Conservation (phyloP, 2,113 vertebrate genomes). For the Myotis lucifugus region DNA sequence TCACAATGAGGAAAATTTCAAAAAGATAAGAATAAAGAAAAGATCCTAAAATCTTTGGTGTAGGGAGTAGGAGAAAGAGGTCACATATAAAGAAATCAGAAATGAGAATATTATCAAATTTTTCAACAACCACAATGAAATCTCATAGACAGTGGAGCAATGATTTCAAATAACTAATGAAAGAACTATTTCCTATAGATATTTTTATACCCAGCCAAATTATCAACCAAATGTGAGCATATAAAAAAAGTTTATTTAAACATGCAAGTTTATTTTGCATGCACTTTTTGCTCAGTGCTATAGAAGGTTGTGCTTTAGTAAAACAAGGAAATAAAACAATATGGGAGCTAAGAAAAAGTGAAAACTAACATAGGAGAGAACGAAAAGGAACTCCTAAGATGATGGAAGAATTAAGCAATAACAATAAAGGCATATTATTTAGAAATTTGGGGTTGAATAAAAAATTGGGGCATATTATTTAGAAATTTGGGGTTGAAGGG, state of each 20-base stretch:
- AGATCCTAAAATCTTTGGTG: neutral
- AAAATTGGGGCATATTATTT: neutral
- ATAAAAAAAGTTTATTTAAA: neutral
- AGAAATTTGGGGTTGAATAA: neutral
- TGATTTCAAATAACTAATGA: neutral
- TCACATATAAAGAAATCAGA: neutral
- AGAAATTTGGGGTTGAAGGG: neutral
- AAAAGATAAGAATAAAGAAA: neutral
- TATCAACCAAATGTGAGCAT: neutral
- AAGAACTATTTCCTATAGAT: neutral
- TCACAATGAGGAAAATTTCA: neutral
- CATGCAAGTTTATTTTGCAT: neutral
- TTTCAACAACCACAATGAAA: neutral
- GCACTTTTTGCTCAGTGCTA: neutral
- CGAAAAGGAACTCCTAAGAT: neutral
- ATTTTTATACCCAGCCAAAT: conserved; percentile 34
- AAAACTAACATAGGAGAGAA: neutral
- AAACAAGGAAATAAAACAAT: neutral
- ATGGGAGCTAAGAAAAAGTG: neutral
- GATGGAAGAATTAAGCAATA: neutral
- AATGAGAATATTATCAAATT: neutral
- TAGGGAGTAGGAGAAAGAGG: neutral
- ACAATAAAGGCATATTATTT: neutral
- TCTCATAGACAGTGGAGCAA: neutral
- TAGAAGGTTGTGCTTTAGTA: neutral